Percentiles rank a stretch among this genome's conserved stretches.
Conservation (phyloP, 1,140 invertebrate species). For the Ylistrum balloti region DNA sequence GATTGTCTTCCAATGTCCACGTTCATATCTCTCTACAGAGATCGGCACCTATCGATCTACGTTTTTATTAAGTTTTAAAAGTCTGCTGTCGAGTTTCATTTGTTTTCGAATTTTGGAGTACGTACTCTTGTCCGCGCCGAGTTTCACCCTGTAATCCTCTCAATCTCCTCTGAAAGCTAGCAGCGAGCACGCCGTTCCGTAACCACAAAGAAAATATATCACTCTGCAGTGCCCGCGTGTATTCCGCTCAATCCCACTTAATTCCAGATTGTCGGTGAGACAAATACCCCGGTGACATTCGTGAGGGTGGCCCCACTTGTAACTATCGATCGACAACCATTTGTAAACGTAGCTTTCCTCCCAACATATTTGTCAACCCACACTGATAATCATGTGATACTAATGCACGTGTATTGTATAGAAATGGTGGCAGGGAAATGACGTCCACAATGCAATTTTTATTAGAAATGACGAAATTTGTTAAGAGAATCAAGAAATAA, state of each 20-base stretch:
- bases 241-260: neutral
- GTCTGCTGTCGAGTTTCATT: slow-evolving; percentile 13
- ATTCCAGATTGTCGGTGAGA: slow-evolving; percentile 17
- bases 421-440: no score
- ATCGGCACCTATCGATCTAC: slow-evolving; percentile 2
- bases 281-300: neutral
- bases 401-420: neutral
- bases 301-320: neutral
- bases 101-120: slow-evolving; percentile 33
- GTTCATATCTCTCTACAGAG: neutral
- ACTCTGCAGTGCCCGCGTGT: neutral
- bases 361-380: neutral
- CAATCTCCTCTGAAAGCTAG: slow-evolving; percentile 12
- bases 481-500: no score
- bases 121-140: neutral
- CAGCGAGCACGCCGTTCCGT: neutral
- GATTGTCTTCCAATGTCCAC: neutral
- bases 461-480: no score
- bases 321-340: neutral
- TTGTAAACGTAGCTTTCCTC: neutral
- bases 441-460: no score
- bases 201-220: slow-evolving; percentile 31
- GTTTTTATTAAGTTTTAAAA: slow-evolving; percentile 40
- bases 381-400: neutral
- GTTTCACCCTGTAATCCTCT: slow-evolving; percentile 22